A percentile compares a stretch with the other conserved stretches of the same genome.
Evolutionary conservation across 2,888 invertebrate genomes (phyloP).

Genomic region (Xestia sexstrigata): DNA sequence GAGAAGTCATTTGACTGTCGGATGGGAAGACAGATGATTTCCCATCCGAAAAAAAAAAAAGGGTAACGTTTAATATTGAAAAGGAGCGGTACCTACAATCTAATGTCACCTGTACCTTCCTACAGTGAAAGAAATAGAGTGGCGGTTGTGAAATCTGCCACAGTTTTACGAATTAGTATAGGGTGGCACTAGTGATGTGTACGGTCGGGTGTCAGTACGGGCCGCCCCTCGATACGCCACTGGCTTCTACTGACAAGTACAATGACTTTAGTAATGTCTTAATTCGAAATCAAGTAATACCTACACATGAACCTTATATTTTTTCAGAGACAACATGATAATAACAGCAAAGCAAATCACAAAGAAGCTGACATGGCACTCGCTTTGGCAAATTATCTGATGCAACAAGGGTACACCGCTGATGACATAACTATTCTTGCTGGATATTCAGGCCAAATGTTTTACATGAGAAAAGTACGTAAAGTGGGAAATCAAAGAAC

Average conservation of each 20-base stretch:
- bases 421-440: slow-evolving; percentile 93
- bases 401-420: slow-evolving; percentile 91
- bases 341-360: slow-evolving; percentile 90
- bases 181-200: too few relatives aligned
- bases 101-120: too few relatives aligned
- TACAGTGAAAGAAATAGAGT: too few relatives aligned
- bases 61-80: too few relatives aligned
- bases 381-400: slow-evolving; percentile 91
- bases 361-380: slow-evolving; percentile 92
- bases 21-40: too few relatives aligned
- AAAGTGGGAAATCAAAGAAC: background rate
- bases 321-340: slow-evolving; percentile 77
- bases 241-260: background rate
- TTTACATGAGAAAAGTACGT: slow-evolving; percentile 89
- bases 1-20: too few relatives aligned
- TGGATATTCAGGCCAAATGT: slow-evolving; percentile 94
- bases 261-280: background rate
- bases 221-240: too few relatives aligned
- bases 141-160: too few relatives aligned
- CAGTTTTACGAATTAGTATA: too few relatives aligned
- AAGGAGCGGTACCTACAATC: too few relatives aligned
- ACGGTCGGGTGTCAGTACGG: too few relatives aligned
- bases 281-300: background rate
- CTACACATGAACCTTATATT: background rate
- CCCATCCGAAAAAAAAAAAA: too few relatives aligned